Evolutionary conservation across 2,888 invertebrate genomes (phyloP).

Genomic region (Morinoia aosen): DNA sequence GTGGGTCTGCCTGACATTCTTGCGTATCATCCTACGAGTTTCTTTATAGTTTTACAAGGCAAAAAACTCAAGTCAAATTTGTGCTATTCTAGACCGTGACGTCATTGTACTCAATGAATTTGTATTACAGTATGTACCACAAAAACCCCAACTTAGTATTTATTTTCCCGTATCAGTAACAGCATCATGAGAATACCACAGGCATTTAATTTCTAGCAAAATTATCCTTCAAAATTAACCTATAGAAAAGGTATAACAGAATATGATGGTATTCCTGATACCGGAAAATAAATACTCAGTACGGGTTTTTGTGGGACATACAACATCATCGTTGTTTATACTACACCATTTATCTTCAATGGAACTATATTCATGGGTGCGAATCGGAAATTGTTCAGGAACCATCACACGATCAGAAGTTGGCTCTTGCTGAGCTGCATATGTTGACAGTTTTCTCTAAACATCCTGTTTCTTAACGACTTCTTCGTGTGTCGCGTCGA

Average conservation of each 20-base stretch:
- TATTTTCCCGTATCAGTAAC: too few species aligned
- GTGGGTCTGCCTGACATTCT: neutral
- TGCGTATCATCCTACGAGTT: neutral
- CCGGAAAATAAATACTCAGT: too few species aligned
- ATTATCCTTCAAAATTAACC: too few species aligned
- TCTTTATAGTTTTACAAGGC: neutral
- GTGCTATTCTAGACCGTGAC: neutral
- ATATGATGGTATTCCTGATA: too few species aligned
- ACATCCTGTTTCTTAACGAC: neutral
- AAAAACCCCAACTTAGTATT: too few species aligned
- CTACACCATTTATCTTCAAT: neutral
- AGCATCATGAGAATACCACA: too few species aligned
- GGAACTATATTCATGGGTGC: neutral
- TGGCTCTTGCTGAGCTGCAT: neutral
- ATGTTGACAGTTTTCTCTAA: neutral
- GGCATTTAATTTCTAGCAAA: too few species aligned
- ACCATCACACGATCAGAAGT: neutral
- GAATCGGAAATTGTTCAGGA: neutral
- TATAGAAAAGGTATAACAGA: too few species aligned
- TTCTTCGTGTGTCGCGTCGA: neutral
- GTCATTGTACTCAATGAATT: neutral
- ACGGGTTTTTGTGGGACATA: too few species aligned
- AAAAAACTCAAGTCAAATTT: neutral
- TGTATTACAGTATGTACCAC: too few species aligned
- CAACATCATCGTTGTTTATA: neutral